Evolutionary conservation across 2,797 vertebrate species (phyloP).

Genomic region (Dipus sagitta): DNA sequence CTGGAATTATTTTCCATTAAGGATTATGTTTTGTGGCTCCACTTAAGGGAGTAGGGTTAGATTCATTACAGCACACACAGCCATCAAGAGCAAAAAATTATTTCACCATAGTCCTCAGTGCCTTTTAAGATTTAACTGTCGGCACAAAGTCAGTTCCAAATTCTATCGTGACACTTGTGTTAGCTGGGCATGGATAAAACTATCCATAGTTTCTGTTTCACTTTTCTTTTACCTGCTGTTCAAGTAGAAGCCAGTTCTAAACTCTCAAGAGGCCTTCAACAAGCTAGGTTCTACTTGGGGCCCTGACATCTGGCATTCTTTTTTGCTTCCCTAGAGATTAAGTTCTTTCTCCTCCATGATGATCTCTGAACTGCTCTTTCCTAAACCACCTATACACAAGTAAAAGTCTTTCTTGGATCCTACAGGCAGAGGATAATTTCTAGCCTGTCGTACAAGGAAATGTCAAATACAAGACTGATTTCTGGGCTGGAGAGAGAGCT

Average conservation of each 20-base stretch:
- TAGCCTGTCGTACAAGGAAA: background rate
- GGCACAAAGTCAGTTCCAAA: background rate
- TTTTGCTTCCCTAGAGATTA: slow-evolving; percentile 25
- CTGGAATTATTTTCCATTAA: slow-evolving; percentile 29
- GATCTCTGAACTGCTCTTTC: slow-evolving; percentile 43
- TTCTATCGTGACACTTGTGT: background rate
- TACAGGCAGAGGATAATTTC: slow-evolving; percentile 50
- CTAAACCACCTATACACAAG: slow-evolving; percentile 19
- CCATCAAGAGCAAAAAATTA: slow-evolving; percentile 37
- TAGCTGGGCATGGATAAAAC: background rate
- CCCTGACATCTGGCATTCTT: background rate
- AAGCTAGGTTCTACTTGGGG: background rate
- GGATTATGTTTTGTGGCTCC: background rate
- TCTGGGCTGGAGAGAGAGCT: too few relatives aligned
- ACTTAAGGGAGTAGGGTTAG: slow-evolving; percentile 7
- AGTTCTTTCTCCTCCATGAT: background rate
- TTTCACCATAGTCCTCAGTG: slow-evolving; percentile 24
- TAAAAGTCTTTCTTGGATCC: slow-evolving; percentile 1
- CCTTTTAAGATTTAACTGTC: slow-evolving; percentile 54
- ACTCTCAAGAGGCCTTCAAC: background rate
- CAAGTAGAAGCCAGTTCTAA: background rate
- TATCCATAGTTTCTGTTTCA: background rate
- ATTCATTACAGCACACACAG: background rate
- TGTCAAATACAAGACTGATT: background rate
- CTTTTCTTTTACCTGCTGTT: background rate